Conservation (phyloP, 2,113 vertebrate species). For the Sigmodon hispidus region DNA sequence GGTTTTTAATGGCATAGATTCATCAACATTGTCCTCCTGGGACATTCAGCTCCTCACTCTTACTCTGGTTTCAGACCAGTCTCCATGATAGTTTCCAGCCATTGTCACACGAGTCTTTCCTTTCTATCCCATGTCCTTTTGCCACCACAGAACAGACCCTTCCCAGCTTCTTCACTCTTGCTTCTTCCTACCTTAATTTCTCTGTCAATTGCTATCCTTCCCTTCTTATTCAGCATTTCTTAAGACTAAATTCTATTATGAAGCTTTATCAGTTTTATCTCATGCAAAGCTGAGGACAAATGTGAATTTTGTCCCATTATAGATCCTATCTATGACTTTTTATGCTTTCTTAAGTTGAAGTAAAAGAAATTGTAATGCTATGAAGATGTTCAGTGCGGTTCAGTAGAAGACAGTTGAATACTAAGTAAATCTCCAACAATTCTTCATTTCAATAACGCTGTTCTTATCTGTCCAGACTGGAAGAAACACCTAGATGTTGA, state of each 20-base stretch:
- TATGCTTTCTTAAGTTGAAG: background rate
- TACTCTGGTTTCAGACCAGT: background rate
- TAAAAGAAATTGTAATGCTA: background rate
- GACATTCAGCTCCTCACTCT: no score
- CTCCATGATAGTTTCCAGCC: background rate
- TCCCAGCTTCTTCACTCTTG: background rate
- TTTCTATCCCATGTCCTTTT: background rate
- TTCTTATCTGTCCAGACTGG: background rate
- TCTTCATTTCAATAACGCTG: background rate
- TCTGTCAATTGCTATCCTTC: background rate
- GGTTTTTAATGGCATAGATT: background rate
- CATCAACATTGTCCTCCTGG: no score
- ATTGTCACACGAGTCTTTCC: background rate
- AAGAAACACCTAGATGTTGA: fast-evolving
- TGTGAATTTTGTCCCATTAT: background rate
- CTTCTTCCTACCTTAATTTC: background rate
- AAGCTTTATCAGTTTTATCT: background rate
- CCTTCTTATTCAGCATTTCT: background rate
- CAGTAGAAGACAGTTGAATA: background rate
- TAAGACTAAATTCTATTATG: no score
- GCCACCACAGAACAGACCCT: background rate
- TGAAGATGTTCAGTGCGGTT: background rate
- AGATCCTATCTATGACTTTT: background rate
- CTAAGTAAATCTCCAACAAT: background rate
- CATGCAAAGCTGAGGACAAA: fast-evolving